These are phyloP conservation scores for Pentalonia nigronervosa DNA, from an alignment of 1,140 invertebrate genomes.

Conservation along the genomic window DNA sequence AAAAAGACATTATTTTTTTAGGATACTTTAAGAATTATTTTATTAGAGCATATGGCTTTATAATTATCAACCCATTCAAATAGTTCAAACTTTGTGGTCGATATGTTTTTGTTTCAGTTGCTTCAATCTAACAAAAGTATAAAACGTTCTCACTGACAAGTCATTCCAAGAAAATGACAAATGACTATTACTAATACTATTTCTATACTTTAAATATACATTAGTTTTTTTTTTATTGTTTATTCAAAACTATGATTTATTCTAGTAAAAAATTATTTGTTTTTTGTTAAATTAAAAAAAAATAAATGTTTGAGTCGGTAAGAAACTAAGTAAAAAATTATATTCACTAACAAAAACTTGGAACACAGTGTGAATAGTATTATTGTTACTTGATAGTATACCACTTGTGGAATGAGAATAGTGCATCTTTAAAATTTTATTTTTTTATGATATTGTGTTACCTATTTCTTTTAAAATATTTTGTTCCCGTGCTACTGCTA, in stretches of 20 bases:
- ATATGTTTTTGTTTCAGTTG: neutral
- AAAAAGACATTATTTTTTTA: no score
- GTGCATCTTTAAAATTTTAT: no score
- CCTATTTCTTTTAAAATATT: no score
- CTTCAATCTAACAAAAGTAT: no score
- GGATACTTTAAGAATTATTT: neutral
- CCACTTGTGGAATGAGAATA: neutral
- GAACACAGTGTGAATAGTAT: neutral
- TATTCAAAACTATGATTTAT: neutral
- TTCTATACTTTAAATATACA: neutral
- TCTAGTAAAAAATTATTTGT: neutral
- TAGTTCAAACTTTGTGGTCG: neutral
- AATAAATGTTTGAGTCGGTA: no score
- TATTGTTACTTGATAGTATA: neutral
- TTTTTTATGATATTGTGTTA: no score
- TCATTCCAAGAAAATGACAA: no score
- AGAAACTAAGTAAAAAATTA: neutral
- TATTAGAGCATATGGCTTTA: neutral
- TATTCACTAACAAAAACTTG: neutral
- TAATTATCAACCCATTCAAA: neutral
- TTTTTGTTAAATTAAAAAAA: neutral
- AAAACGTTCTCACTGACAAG: no score
- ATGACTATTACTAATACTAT: no score
- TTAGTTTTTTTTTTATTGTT: neutral
- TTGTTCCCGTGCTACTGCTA: no score